A percentile compares a stretch with the other conserved stretches of the same genome.
phyloP scores from a whole-genome alignment of 1,140 invertebrate genomes.

The Pseudomyrmex flavicornis region DNA sequence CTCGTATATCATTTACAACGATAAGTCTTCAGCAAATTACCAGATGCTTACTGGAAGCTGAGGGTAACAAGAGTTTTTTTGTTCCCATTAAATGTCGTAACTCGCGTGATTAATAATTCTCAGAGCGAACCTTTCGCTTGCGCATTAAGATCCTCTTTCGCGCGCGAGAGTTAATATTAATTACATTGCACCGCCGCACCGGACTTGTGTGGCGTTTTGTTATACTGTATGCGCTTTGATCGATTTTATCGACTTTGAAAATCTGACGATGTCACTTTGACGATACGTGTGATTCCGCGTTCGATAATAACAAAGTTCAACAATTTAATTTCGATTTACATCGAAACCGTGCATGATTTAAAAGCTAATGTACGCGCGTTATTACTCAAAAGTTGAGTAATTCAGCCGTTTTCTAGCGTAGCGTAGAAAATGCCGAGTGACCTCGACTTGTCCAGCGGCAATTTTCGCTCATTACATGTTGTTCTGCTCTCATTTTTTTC shows the following conservation, averaged over 20 bases:
- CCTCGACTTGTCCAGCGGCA: slow-evolving; percentile 36
- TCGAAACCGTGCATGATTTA: background rate
- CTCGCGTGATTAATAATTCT: slow-evolving; percentile 43
- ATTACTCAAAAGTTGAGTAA: slow-evolving; percentile 61
- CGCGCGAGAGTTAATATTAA: slow-evolving; percentile 44
- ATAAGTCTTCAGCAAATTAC: background rate
- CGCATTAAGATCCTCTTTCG: slow-evolving; percentile 33
- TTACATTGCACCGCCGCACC: slow-evolving; percentile 11
- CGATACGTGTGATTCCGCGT: background rate
- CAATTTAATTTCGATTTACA: slow-evolving; percentile 3
- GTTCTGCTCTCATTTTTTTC: slow-evolving; percentile 8
- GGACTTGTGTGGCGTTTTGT: background rate
- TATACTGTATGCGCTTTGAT: slow-evolving; percentile 17
- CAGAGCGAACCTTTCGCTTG: slow-evolving; percentile 29
- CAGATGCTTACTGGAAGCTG: slow-evolving; percentile 8
- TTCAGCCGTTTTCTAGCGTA: slow-evolving; percentile 42
- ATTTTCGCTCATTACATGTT: slow-evolving; percentile 32
- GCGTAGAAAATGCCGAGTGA: slow-evolving; percentile 48
- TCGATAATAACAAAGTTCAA: too few relatives aligned
- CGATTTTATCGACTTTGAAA: slow-evolving; percentile 26
- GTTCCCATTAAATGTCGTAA: slow-evolving; percentile 25
- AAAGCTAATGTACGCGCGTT: slow-evolving; percentile 8
- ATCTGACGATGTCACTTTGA: slow-evolving; percentile 20
- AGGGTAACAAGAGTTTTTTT: slow-evolving; percentile 6
- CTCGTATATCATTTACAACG: slow-evolving; percentile 30